Evolutionary conservation across 2,113 vertebrate species (phyloP).

Genomic region (Hippocampus guttulatus): DNA sequence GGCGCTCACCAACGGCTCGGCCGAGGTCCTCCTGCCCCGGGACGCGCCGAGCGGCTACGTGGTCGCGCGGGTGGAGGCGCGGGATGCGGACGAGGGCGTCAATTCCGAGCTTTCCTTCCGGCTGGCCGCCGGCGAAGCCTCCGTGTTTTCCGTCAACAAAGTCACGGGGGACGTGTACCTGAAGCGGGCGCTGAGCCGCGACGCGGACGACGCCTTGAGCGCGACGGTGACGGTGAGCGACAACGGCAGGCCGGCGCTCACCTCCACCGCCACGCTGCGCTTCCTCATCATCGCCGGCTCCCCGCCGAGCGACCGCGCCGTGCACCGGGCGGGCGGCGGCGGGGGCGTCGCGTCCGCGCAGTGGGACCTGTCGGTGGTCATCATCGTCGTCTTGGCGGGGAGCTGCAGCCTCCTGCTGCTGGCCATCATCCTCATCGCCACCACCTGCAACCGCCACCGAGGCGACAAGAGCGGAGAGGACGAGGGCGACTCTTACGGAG

Average conservation of each 20-base stretch:
- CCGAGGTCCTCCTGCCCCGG: constrained; percentile 80
- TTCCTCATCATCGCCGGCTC: constrained; percentile 80
- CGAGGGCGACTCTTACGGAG: constrained; percentile 66
- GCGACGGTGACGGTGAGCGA: constrained; percentile 84
- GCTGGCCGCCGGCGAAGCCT: constrained; percentile 70
- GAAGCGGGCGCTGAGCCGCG: constrained; percentile 80
- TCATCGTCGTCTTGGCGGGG: constrained; percentile 90
- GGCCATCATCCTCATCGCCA: constrained; percentile 94
- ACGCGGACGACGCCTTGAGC: constrained; percentile 78
- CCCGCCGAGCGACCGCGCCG: constrained; percentile 73
- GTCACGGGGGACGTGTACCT: constrained; percentile 86
- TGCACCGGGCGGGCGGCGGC: constrained; percentile 63
- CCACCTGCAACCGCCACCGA: constrained; percentile 87
- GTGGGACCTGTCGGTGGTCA: constrained; percentile 90
- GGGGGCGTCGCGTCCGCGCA: constrained; percentile 63
- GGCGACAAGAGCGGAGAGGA: constrained; percentile 74
- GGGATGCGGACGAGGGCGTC: constrained; percentile 85
- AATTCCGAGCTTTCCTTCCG: constrained; percentile 83
- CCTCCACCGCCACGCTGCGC: constrained; percentile 79
- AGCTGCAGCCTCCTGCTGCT: constrained; percentile 94
- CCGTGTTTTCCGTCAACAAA: constrained; percentile 81
- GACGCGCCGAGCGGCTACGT: constrained; percentile 79
- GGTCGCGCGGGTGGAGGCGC: constrained; percentile 83
- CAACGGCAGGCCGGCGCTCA: constrained; percentile 82
- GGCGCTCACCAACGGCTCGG: constrained; percentile 78